These are phyloP conservation scores for Lonchura striata DNA, from an alignment of 2,113 vertebrate genomes.

Conservation along the genomic window DNA sequence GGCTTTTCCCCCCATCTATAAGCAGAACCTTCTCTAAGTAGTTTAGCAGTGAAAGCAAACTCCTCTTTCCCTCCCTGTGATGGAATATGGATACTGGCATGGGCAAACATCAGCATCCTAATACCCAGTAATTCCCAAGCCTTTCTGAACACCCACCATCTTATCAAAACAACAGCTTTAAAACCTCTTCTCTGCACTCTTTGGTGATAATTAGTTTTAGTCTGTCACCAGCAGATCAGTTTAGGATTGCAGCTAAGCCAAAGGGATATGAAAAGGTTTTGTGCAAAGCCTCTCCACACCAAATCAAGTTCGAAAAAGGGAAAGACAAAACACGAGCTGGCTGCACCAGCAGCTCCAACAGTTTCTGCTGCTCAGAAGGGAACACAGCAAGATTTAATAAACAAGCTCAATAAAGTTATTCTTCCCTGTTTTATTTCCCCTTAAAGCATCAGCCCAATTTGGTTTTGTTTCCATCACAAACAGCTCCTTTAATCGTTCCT, in stretches of 20 bases:
- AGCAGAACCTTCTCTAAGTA: background rate
- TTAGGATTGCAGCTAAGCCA: background rate
- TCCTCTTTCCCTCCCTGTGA: background rate
- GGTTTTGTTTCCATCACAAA: background rate
- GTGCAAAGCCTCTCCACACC: background rate
- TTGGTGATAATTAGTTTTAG: background rate
- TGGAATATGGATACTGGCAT: accelerated
- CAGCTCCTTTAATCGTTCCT: background rate
- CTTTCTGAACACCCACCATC: background rate
- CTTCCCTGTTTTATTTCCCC: background rate
- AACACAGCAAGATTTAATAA: background rate
- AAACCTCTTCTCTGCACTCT: background rate
- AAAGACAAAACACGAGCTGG: background rate
- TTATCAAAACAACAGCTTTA: background rate
- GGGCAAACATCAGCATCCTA: background rate
- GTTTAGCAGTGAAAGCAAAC: background rate
- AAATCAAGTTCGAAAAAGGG: background rate
- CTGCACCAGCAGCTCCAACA: background rate
- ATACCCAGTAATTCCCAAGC: background rate
- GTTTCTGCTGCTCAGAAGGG: background rate
- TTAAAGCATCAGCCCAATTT: background rate
- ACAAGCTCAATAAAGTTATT: background rate
- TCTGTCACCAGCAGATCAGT: background rate
- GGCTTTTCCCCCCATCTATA: accelerated
- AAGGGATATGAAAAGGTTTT: background rate